These are phyloP conservation scores for Selenia dentaria DNA, from an alignment of 2,888 invertebrate species.

Conservation along the genomic window DNA sequence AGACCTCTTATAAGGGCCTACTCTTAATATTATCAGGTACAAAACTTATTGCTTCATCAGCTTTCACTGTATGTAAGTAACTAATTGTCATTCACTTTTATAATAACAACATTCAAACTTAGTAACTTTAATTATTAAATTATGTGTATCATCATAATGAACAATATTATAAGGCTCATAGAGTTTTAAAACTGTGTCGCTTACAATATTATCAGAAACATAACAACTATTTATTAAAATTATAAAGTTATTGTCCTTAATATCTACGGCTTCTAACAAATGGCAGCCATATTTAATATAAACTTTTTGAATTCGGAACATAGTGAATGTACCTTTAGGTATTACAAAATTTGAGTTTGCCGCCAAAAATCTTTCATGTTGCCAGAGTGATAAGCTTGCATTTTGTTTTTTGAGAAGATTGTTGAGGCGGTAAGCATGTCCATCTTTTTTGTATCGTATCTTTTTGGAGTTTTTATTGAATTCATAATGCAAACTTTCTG, in stretches of 20 bases:
- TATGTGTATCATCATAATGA: conserved; percentile 34
- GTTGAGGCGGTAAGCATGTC: conserved; percentile 70
- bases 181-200: conserved; percentile 45
- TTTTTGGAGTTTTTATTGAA: conserved; percentile 50
- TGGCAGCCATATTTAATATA: conserved; percentile 61
- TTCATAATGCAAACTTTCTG: conserved; percentile 23
- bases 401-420: conserved; percentile 72
- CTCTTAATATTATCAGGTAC: no score
- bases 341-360: conserved; percentile 68
- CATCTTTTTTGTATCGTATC: conserved; percentile 72
- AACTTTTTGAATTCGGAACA: conserved; percentile 56
- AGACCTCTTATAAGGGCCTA: no score
- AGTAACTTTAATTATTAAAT: conserved; percentile 64
- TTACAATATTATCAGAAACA: conserved; percentile 46
- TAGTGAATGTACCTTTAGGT: conserved; percentile 55
- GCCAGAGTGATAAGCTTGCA: conserved; percentile 75
- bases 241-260: conserved; percentile 45
- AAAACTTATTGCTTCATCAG: no score
- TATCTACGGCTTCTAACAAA: conserved; percentile 52
- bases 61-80: no score
- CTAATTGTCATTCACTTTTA: background rate
- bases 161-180: conserved; percentile 27
- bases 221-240: conserved; percentile 59
- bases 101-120: conserved; percentile 57
- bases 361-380: conserved; percentile 80